Evolutionary conservation across 2,113 vertebrate genomes (phyloP), one percentile per base, ranked within the genome.

Genomic region (Motacilla tschutschensis): DNA sequence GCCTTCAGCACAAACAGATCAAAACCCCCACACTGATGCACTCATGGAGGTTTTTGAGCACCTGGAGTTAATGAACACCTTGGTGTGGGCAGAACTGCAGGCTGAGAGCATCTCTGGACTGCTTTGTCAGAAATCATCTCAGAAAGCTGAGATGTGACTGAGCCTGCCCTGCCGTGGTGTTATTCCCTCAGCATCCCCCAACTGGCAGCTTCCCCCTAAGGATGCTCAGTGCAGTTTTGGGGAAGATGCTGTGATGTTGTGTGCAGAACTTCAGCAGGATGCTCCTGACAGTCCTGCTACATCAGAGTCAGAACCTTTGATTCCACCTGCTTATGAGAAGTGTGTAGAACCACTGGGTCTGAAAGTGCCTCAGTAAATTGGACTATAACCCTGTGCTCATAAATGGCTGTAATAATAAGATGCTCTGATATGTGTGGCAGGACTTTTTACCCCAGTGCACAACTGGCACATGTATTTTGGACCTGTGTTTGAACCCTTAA

Each of bases 21-120:
- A 51, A 40, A 67, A 3, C 0, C 5, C 31, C 24, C 31, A 4
- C 8, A 2, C 0, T 3, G 16, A 4, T 57, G 48, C 22, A 4
- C 13, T 47, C 3, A 0, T 2, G 43, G 44, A 35, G 31, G 12
- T 12, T 17, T 20, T 5, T 14, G 17, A 43, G 6, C 43, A 57
- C 21, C 6, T 1, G 6, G 51, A 36, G 6, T 10, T 6, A 26
- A 8, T 8, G 22, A 55, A 10, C 40, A 57, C 22, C 7, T 1
- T 10, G 53, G 10, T 51, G 48, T 36, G 70, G 33, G 5, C 20
- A 67, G 66, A 79, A 4, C 22, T 89, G 65, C 25, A 51, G 9
- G 8, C 3, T 25, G 31, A 50, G 71, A 54, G 25, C 21, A 15
- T 51, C 12, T 4, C n/a, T 2, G 6, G 21, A 14, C 20, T 38